Evolutionary conservation across 2,113 vertebrate species (phyloP).

Genomic region (Hepsetus odoe): DNA sequence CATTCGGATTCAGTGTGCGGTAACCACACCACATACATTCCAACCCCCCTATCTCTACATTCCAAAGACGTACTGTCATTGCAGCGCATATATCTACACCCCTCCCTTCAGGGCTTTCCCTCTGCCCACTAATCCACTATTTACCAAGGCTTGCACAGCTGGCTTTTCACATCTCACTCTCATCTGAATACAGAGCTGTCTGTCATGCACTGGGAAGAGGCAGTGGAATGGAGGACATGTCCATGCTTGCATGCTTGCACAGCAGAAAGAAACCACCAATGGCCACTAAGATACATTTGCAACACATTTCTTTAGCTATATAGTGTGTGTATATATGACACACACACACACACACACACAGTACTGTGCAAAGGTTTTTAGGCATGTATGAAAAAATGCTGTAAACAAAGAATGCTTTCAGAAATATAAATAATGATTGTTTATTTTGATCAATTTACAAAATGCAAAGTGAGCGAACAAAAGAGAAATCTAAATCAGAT

Average conservation of each 20-base stretch:
- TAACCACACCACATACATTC: constrained; percentile 20
- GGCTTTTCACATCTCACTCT: constrained; percentile 59
- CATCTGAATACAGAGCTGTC: constrained; percentile 57
- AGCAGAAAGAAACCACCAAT: background rate
- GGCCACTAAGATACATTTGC: background rate
- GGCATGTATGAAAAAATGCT: no score
- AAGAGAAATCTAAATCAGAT: no score
- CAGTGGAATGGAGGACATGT: constrained; percentile 1
- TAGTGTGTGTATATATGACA: no score
- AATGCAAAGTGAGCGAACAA: background rate
- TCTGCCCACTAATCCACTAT: constrained; percentile 61
- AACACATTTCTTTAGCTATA: no score
- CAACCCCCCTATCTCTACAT: constrained; percentile 1
- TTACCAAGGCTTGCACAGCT: constrained; percentile 58
- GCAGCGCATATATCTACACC: constrained; percentile 42
- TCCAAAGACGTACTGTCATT: constrained; percentile 48
- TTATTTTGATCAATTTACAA: no score
- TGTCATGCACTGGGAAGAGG: constrained; percentile 25
- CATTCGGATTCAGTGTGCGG: constrained; percentile 17
- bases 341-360: no score
- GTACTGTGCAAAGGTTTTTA: no score
- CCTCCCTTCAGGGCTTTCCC: constrained; percentile 53
- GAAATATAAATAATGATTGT: no score
- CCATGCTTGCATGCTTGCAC: background rate
- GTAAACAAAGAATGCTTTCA: no score